Evolutionary conservation across 2,113 vertebrate genomes (phyloP).

Genomic region (Cairina moschata): DNA sequence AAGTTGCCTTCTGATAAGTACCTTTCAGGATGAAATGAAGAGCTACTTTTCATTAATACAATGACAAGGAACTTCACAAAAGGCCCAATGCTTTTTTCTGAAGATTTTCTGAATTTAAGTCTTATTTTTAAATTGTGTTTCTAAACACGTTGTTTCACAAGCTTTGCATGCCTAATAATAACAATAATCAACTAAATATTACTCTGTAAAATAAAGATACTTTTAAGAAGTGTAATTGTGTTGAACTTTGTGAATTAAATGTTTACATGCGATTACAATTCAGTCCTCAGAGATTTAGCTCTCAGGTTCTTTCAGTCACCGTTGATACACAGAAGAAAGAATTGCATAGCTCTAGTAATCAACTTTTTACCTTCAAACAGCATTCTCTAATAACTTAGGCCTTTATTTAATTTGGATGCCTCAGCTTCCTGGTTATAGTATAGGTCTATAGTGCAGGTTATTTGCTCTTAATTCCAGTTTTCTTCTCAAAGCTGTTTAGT

Average conservation of each 20-base stretch:
- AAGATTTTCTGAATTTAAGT: not conserved
- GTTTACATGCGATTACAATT: not conserved
- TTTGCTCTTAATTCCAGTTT: not conserved
- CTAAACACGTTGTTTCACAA: not conserved
- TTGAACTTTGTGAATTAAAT: not conserved
- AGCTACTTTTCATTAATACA: not conserved
- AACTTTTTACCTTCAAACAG: not conserved
- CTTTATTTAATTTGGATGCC: not conserved
- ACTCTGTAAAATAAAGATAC: slow-evolving; percentile 6
- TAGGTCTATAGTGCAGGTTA: not conserved
- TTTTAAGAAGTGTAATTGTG: not conserved
- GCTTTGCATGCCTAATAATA: not conserved
- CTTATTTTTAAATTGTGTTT: not conserved
- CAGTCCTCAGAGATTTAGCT: not conserved
- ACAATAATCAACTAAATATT: not conserved
- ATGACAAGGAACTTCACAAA: not conserved
- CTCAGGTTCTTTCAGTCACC: not conserved
- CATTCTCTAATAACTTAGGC: not conserved
- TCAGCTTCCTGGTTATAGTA: not conserved
- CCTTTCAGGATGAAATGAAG: not conserved
- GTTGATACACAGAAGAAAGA: not conserved
- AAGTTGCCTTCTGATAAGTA: not conserved
- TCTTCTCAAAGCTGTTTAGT: not conserved
- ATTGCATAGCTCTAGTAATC: not conserved
- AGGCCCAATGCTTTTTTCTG: not conserved